Base-by-base conservation (phyloP, 2,888 invertebrate genomes). In the Nymphalis polychloros region DNA sequence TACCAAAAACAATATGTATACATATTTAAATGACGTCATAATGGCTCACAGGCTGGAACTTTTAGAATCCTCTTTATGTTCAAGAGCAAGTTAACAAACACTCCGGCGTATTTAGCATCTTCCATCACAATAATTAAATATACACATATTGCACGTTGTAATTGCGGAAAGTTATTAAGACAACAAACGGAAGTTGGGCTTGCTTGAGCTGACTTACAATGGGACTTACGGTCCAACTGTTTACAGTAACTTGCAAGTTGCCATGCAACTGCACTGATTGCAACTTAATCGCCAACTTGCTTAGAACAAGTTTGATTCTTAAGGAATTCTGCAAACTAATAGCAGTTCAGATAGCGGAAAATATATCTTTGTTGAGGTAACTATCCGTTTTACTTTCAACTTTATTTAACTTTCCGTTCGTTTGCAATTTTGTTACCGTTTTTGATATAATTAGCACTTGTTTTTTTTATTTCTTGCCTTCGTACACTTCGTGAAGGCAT, bases 281-380 rank as follows among this genome's bases (percentile, higher is more conserved):
- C 86, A 86, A 86, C 85, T 88, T 86, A 86, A 89, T 88, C 86
- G 84, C 83, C 75, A 85, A 88, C 85, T 87, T 81, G 79, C 82
- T 82, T 81, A 79, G 80, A 80, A 79, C 81, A 81, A 84, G 81
- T 85, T 86, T 82, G 82, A 83, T 85, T 84, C 81, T 82, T 82
- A 81, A 78, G 79, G 79, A 81, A 82, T 79, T 79, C 79, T 78
- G 64, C 69, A 69, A 73, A 72, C 73, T 73, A 63, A 68, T 65
- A 65, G 55, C 57, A 57, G 59, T 49, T 67, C 63, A 72, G 67
- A 63, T 67, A 64, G 53, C 64, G 49, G 53, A 67, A 69, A 67
- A 71, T 67, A 69, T 67, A 69, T 69, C 41, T 64, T 52, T 64
- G 35, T 69, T 64, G 62, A 27, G 52, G 63, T 49, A 64, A 69